phyloP scores from a whole-genome alignment of 2,797 vertebrate species.

The Leptatherina wallacei region DNA sequence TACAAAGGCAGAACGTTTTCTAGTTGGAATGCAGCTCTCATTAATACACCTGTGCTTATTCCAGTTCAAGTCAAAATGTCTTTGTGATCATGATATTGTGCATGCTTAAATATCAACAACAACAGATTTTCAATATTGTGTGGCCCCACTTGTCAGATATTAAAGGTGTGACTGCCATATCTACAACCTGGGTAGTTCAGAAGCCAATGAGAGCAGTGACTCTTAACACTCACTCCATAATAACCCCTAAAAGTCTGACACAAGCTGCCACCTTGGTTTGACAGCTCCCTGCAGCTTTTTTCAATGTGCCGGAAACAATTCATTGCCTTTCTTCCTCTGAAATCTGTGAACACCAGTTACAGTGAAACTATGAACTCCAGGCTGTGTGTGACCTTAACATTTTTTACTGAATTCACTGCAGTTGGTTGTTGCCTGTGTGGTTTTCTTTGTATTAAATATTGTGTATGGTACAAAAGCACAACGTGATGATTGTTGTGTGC shows the following conservation, averaged over 20 bases:
- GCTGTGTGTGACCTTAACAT: conserved; percentile 79
- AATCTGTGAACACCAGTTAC: conserved; percentile 66
- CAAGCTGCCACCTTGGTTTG: conserved; percentile 80
- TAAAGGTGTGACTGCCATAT: conserved; percentile 5
- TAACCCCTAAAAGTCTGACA: conserved; percentile 73
- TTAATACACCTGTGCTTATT: not conserved
- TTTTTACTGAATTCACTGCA: conserved; percentile 72
- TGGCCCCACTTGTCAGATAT: not conserved
- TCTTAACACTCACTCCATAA: conserved; percentile 59
- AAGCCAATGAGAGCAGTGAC: conserved; percentile 40
- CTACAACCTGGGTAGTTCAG: conserved; percentile 28
- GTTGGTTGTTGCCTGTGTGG: conserved; percentile 63
- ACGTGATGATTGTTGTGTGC: conserved; percentile 52
- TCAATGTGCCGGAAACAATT: conserved; percentile 75
- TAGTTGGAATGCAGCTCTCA: too few species aligned
- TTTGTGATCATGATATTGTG: not conserved
- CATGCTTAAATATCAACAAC: not conserved
- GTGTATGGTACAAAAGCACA: conserved; percentile 61
- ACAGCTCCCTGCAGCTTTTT: conserved; percentile 73
- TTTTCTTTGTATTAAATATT: conserved; percentile 67
- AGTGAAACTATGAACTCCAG: conserved; percentile 70
- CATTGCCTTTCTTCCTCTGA: conserved; percentile 68
- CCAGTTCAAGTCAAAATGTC: not conserved
- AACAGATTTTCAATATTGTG: not conserved
- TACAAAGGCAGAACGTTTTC: not conserved